phyloP scores from a whole-genome alignment of 35 echinoderm and acorn worm species.

The Lytechinus variegatus region DNA sequence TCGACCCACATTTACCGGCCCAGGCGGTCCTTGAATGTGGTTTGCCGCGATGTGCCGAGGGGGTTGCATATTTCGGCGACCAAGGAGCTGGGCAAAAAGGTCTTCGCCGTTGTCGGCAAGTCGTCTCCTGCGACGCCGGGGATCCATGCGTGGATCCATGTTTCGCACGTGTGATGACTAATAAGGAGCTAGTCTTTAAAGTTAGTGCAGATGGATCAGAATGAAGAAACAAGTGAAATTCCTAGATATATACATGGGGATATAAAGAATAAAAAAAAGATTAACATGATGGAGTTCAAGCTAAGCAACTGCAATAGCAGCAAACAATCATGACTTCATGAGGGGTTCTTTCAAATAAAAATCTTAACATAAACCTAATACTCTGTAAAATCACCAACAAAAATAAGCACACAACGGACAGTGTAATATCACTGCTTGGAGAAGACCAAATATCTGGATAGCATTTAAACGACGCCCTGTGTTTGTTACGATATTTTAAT shows the following conservation, averaged over 20 bases:
- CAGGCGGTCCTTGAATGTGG: not conserved
- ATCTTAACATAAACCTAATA: too few relatives aligned
- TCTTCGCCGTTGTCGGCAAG: not conserved
- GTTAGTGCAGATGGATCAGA: not conserved
- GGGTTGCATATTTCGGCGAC: not conserved
- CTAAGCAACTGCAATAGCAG: not conserved
- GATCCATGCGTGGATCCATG: slow-evolving; percentile 42
- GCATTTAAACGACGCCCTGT: too few relatives aligned
- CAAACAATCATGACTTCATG: not conserved
- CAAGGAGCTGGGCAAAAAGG: slow-evolving; percentile 43
- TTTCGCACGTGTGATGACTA: not conserved
- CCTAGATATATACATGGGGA: not conserved
- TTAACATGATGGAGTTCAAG: not conserved
- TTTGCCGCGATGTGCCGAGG: not conserved
- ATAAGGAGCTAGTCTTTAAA: not conserved
- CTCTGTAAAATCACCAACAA: too few relatives aligned
- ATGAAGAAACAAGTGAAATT: not conserved
- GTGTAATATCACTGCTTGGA: too few relatives aligned
- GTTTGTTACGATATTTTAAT: too few relatives aligned
- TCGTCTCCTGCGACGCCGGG: not conserved
- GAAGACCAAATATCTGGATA: too few relatives aligned
- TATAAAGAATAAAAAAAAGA: not conserved
- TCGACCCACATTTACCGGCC: not conserved
- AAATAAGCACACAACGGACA: too few relatives aligned
- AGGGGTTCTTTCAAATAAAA: not conserved